Percentiles rank a stretch among this genome's conserved stretches.
phyloP scores from a whole-genome alignment of 2,797 vertebrate species.

The Staurois parvus region DNA sequence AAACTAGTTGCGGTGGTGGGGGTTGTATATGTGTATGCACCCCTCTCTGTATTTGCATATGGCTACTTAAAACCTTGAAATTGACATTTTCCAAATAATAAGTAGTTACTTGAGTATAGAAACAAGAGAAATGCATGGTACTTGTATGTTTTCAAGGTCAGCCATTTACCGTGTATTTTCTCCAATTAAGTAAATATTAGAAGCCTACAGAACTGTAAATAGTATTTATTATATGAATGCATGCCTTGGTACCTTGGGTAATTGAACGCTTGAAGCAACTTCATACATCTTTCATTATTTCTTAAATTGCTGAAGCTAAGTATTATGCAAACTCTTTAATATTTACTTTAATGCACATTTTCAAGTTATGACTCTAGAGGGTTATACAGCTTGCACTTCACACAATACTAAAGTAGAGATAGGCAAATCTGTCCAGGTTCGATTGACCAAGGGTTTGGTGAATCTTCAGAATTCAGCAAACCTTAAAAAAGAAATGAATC shows the following conservation, averaged over 20 bases:
- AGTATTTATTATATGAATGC: conserved; percentile 11
- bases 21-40: neutral
- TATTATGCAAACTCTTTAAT: conserved; percentile 15
- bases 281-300: neutral
- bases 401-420: too few relatives aligned
- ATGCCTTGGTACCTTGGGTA: neutral
- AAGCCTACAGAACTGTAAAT: conserved; percentile 21
- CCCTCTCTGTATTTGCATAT: too few relatives aligned
- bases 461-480: too few relatives aligned
- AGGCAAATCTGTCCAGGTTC: too few relatives aligned
- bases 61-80: neutral
- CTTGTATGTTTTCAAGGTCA: conserved; percentile 45
- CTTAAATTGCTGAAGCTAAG: neutral
- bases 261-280: conserved; percentile 3
- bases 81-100: conserved; percentile 13
- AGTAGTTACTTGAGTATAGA: conserved; percentile 14
- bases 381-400: neutral
- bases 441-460: too few relatives aligned
- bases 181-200: conserved; percentile 21
- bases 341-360: neutral
- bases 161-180: conserved; percentile 12
- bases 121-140: conserved; percentile 24
- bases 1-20: neutral
- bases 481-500: too few relatives aligned
- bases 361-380: neutral